A percentile compares a stretch with the other conserved stretches of the same genome.
phyloP scores from a whole-genome alignment of 2,797 vertebrate genomes.

The Hoplostethus atlanticus region DNA sequence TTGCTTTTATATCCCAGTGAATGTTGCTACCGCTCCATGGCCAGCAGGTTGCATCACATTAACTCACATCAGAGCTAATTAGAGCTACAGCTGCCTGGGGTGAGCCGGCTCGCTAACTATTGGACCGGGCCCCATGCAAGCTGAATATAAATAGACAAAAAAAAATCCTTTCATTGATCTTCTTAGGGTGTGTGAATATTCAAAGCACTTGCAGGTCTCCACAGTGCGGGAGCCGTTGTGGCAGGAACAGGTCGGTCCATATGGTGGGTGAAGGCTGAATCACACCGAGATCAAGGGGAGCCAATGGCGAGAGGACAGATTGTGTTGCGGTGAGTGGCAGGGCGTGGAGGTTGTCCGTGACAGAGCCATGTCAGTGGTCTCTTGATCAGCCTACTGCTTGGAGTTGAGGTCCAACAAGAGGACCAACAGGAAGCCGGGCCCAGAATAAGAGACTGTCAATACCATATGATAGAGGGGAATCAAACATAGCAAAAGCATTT shows the following conservation, averaged over 20 bases:
- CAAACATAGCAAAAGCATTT: conserved; percentile 6
- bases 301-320: conserved; percentile 61
- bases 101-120: conserved; percentile 22
- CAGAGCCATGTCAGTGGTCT: conserved; percentile 27
- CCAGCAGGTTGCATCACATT: conserved; percentile 46
- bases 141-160: conserved; percentile 23
- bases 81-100: conserved; percentile 35
- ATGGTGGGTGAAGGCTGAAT: conserved; percentile 57
- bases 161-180: conserved; percentile 25
- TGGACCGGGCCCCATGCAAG: conserved; percentile 15
- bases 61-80: conserved; percentile 55
- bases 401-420: conserved; percentile 19
- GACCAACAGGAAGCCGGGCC: conserved; percentile 13
- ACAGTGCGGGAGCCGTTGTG: not conserved
- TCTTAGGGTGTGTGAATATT: conserved; percentile 1
- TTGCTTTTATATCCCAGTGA: conserved; percentile 31
- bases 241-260: conserved; percentile 46
- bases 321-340: conserved; percentile 55
- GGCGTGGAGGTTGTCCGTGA: conserved; percentile 27
- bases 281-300: conserved; percentile 64
- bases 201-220: conserved; percentile 10
- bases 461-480: not conserved
- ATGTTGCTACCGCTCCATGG: conserved; percentile 26
- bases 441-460: conserved; percentile 16
- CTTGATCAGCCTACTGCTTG: conserved; percentile 29